A percentile compares a stretch with the other conserved stretches of the same genome.
These are phyloP conservation scores for Gadus macrocephalus DNA, from an alignment of 2,113 vertebrate genomes.

Conservation along the genomic window DNA sequence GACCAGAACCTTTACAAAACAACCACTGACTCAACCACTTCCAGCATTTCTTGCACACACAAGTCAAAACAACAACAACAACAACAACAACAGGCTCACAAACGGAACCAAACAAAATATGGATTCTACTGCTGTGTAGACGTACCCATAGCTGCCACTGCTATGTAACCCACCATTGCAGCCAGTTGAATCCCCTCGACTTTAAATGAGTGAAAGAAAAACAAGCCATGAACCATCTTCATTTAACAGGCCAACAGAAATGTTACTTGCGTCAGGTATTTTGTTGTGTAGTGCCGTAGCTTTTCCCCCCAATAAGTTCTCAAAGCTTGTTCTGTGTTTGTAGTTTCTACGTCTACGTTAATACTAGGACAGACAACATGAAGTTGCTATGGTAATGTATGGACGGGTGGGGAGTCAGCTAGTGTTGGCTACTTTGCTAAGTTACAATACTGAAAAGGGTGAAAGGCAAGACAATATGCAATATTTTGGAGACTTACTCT, in stretches of 20 bases:
- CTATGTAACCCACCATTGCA: slow-evolving; percentile 23
- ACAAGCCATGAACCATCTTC: slow-evolving; percentile 22
- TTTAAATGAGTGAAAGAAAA: background rate
- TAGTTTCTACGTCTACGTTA: slow-evolving; percentile 27
- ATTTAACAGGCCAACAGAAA: slow-evolving; percentile 31
- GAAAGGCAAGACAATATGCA: too few species aligned
- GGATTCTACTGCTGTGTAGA: slow-evolving; percentile 19
- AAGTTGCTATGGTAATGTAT: slow-evolving; percentile 60
- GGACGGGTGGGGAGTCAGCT: slow-evolving; percentile 55
- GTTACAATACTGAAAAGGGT: too few species aligned
- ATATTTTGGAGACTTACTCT: slow-evolving; percentile 82
- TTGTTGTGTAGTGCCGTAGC: background rate
- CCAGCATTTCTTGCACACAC: slow-evolving; percentile 3
- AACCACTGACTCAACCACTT: background rate
- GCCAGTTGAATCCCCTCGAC: slow-evolving; percentile 34
- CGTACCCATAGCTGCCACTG: slow-evolving; percentile 29
- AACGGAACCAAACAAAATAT: slow-evolving; percentile 30
- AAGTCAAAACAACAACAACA: slow-evolving; percentile 4
- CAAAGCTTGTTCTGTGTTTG: background rate
- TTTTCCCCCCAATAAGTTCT: slow-evolving; percentile 1
- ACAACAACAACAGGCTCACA: background rate
- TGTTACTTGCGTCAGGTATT: slow-evolving; percentile 5
- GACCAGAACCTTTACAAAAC: slow-evolving; percentile 70
- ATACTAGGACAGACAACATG: slow-evolving; percentile 41
- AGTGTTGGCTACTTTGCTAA: background rate